These are phyloP conservation scores for Xylocampa areola DNA, from an alignment of 2,888 invertebrate species.

Conservation along the genomic window DNA sequence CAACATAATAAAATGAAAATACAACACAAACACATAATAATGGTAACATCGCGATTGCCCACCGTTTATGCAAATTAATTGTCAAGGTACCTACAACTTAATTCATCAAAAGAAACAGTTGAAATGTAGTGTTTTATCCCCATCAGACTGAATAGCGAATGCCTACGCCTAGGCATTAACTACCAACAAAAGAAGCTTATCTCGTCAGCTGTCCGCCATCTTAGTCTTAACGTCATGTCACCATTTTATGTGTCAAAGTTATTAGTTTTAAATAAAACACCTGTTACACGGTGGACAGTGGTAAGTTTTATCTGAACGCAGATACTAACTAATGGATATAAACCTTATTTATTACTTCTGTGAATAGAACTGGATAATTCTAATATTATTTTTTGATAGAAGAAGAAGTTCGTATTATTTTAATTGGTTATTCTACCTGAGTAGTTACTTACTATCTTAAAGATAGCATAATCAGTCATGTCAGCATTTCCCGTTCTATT, in stretches of 20 bases:
- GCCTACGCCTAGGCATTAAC: slow-evolving; percentile 51
- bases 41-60: slow-evolving; percentile 19
- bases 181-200: slow-evolving; percentile 49
- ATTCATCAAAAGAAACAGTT: slow-evolving; percentile 35
- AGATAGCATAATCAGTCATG: too few species aligned
- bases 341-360: slow-evolving; percentile 29
- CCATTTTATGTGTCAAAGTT: slow-evolving; percentile 48
- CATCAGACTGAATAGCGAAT: slow-evolving; percentile 53
- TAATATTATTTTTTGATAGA: slow-evolving; percentile 12
- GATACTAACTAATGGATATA: slow-evolving; percentile 37
- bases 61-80: slow-evolving; percentile 30
- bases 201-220: slow-evolving; percentile 44
- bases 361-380: slow-evolving; percentile 13
- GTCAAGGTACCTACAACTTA: slow-evolving; percentile 28
- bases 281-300: slow-evolving; percentile 33
- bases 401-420: slow-evolving; percentile 17
- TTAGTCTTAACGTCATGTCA: slow-evolving; percentile 34
- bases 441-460: too few species aligned
- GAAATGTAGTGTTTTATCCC: slow-evolving; percentile 39
- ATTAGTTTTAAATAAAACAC: slow-evolving; percentile 48
- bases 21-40: neutral
- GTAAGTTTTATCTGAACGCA: slow-evolving; percentile 27
- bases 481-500: neutral
- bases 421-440: slow-evolving; percentile 16
- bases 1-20: neutral